Evolutionary conservation across 2,888 invertebrate species (phyloP).

Genomic region (Diplolepis rosae): DNA sequence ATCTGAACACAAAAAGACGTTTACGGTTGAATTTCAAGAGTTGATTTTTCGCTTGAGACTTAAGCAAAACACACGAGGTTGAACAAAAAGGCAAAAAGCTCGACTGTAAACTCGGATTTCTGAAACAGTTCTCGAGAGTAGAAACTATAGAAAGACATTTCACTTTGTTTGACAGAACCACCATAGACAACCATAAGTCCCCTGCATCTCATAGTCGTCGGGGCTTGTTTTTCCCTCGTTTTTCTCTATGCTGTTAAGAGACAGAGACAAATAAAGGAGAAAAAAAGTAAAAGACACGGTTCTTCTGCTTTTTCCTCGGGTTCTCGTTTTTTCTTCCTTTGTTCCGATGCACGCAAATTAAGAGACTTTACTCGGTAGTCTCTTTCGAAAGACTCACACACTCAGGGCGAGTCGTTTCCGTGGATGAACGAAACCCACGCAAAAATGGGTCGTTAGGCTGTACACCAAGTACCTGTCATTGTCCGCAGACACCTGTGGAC

Average conservation of each 20-base stretch:
- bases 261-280: background rate
- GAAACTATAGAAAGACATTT: slow-evolving; percentile 21
- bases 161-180: slow-evolving; percentile 12
- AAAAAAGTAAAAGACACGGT: slow-evolving; percentile 14
- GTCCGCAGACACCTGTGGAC: slow-evolving; percentile 73
- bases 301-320: slow-evolving; percentile 56
- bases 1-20: background rate
- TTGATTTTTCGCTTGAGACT: background rate
- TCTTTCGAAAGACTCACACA: slow-evolving; percentile 50
- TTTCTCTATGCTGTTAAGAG: slow-evolving; percentile 23
- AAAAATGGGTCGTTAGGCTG: slow-evolving; percentile 39
- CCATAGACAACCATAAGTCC: slow-evolving; percentile 16
- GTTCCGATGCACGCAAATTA: slow-evolving; percentile 65
- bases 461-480: slow-evolving; percentile 55
- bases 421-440: slow-evolving; percentile 43
- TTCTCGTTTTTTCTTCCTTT: slow-evolving; percentile 56
- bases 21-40: background rate
- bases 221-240: slow-evolving; percentile 25
- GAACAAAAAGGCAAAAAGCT: background rate
- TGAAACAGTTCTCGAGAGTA: slow-evolving; percentile 22
- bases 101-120: background rate
- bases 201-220: background rate
- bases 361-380: slow-evolving; percentile 63
- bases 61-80: background rate
- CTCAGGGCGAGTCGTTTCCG: slow-evolving; percentile 45